phyloP scores from a whole-genome alignment of 2,888 invertebrate genomes.

The Drosophila leonis region DNA sequence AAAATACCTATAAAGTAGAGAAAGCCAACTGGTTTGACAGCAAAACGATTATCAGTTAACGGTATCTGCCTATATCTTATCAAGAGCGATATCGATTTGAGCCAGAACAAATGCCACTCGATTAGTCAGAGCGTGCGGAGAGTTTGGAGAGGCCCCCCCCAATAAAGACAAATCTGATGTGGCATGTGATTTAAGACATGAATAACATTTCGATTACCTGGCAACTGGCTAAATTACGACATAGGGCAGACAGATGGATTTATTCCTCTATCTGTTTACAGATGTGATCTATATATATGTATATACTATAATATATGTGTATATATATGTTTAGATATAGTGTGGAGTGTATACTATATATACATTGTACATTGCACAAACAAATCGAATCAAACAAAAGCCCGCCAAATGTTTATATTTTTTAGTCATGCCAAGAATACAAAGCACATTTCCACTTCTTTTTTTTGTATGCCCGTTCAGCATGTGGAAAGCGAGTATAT shows the following conservation, averaged over 20 bases:
- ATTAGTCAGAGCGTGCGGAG: conserved; percentile 58
- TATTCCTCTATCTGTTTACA: conserved; percentile 47
- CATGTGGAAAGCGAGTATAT: background rate
- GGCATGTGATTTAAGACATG: conserved; percentile 51
- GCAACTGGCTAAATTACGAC: conserved; percentile 43
- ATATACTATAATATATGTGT: conserved; percentile 3
- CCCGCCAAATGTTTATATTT: conserved; percentile 62
- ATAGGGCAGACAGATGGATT: conserved; percentile 53
- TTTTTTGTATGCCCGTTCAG: background rate
- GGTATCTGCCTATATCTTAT: conserved; percentile 63
- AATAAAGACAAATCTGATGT: conserved; percentile 27
- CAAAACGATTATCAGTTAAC: conserved; percentile 51
- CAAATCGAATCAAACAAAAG: conserved; percentile 64
- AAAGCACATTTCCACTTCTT: conserved; percentile 52
- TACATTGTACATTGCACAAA: conserved; percentile 49
- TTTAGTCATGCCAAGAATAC: conserved; percentile 58
- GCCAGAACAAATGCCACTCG: conserved; percentile 39
- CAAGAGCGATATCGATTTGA: conserved; percentile 41
- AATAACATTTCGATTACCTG: conserved; percentile 44
- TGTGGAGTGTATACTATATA: conserved; percentile 1
- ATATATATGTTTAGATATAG: conserved; percentile 23
- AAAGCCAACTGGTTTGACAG: conserved; percentile 2
- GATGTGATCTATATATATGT: conserved; percentile 1
- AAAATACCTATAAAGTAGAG: background rate
- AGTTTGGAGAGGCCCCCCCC: background rate